Conservation (phyloP, 2,888 invertebrate species). For the Temnothorax rugatulus region DNA sequence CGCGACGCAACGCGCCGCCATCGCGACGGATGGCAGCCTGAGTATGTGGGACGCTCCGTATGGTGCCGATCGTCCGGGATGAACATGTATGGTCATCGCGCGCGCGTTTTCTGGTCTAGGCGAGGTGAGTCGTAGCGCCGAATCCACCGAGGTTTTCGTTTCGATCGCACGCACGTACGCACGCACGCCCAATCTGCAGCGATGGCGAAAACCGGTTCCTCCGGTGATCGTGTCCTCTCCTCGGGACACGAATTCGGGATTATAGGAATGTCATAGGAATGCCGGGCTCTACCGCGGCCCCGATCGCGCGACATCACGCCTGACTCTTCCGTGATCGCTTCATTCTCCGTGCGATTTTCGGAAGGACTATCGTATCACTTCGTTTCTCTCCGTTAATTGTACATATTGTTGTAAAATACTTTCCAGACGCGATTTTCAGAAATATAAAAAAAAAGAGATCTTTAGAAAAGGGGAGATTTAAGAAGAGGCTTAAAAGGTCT, state of each 20-base stretch:
- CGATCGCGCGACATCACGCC: background rate
- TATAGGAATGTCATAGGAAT: conserved; percentile 49
- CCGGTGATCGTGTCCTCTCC: conserved; percentile 20
- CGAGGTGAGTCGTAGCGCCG: conserved; percentile 54
- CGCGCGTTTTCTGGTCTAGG: conserved; percentile 59
- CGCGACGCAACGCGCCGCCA: conserved; percentile 57
- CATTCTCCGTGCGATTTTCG: background rate
- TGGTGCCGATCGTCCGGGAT: conserved; percentile 76
- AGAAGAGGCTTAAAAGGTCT: background rate
- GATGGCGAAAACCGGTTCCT: conserved; percentile 66
- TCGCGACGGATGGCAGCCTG: conserved; percentile 56
- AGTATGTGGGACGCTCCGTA: conserved; percentile 82
- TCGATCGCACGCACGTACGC: background rate
- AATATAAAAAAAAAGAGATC: background rate
- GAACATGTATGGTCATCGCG: conserved; percentile 80
- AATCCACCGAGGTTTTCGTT: conserved; percentile 62
- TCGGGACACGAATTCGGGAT: conserved; percentile 46
- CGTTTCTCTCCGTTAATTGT: background rate
- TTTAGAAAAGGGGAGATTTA: background rate
- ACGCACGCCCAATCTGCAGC: background rate
- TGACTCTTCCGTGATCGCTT: background rate
- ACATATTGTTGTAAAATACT: background rate
- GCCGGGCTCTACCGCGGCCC: background rate
- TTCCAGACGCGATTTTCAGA: background rate
- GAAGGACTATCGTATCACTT: background rate